Percentiles rank a stretch among this genome's conserved stretches.
Conservation (phyloP, 2,797 vertebrate species). For the Oreonectes daqikongensis region DNA sequence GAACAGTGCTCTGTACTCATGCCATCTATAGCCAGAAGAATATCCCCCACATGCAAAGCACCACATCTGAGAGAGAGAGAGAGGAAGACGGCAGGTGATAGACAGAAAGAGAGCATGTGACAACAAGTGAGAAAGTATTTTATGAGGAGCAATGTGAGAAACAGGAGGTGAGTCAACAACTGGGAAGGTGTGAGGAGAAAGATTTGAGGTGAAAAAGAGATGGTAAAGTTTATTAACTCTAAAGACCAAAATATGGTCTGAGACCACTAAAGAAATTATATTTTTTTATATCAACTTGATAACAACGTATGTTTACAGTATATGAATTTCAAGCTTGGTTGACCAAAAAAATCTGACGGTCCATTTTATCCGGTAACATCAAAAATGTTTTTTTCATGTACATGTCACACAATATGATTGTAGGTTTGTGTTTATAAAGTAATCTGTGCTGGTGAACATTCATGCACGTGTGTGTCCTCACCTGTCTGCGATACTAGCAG, state of each 20-base stretch:
- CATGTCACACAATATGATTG: no score
- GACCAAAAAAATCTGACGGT: no score
- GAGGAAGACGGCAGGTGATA: no score
- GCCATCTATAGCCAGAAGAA: conserved; percentile 94
- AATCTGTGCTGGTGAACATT: neutral
- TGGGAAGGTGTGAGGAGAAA: neutral
- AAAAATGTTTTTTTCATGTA: no score
- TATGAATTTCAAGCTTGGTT: no score
- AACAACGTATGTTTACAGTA: no score
- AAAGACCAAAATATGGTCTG: neutral
- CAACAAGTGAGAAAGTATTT: conserved; percentile 1
- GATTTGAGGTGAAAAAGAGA: neutral
- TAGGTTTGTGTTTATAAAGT: no score
- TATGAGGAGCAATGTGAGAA: neutral
- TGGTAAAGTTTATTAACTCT: neutral
- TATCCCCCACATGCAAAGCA: conserved; percentile 86
- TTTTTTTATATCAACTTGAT: no score
- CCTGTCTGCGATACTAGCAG: conserved; percentile 95
- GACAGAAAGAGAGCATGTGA: conserved; percentile 21
- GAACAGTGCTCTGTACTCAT: conserved; percentile 93
- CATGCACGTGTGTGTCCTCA: conserved; percentile 58
- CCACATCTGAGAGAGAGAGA: conserved; percentile 81
- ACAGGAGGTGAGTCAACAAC: neutral
- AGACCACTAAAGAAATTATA: no score
- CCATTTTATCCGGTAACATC: no score